A percentile compares a stretch with the other conserved stretches of the same genome.
Evolutionary conservation across 2,888 invertebrate species (phyloP).

Genomic region (Oligia latruncula): DNA sequence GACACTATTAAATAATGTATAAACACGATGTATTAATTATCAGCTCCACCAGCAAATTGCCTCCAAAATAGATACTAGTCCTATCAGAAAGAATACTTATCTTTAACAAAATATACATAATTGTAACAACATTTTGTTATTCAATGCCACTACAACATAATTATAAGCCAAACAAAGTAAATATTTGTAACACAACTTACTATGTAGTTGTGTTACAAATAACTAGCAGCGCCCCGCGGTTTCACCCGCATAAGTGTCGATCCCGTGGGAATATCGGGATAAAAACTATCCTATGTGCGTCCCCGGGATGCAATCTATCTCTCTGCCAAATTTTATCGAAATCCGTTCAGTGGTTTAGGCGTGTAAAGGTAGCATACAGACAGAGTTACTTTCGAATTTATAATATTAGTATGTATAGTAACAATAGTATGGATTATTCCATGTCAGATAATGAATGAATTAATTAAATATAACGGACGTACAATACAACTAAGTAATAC

Average conservation of each 20-base stretch:
- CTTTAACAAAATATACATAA: neutral
- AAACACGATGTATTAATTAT: neutral
- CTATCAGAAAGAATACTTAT: neutral
- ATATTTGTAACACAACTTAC: conserved; percentile 17
- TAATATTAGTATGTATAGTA: no score
- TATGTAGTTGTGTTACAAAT: neutral
- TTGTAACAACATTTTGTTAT: conserved; percentile 14
- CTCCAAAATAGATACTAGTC: neutral
- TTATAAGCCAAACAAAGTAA: conserved; percentile 12
- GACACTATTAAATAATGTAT: neutral
- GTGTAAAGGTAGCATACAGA: no score
- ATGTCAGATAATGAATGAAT: conserved; percentile 30
- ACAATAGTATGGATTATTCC: neutral
- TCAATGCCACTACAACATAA: conserved; percentile 30
- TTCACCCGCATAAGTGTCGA: no score
- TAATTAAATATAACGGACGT: conserved; percentile 22
- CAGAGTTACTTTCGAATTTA: no score
- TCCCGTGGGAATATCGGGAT: no score
- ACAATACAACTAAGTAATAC: neutral
- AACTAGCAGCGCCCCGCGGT: no score
- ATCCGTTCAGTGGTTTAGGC: no score
- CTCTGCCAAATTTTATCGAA: no score
- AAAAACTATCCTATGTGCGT: no score
- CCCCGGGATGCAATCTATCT: no score
- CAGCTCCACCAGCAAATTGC: neutral